Evolutionary conservation across 2,888 invertebrate genomes (phyloP).

Genomic region (Thecocarcelia acutangulata): DNA sequence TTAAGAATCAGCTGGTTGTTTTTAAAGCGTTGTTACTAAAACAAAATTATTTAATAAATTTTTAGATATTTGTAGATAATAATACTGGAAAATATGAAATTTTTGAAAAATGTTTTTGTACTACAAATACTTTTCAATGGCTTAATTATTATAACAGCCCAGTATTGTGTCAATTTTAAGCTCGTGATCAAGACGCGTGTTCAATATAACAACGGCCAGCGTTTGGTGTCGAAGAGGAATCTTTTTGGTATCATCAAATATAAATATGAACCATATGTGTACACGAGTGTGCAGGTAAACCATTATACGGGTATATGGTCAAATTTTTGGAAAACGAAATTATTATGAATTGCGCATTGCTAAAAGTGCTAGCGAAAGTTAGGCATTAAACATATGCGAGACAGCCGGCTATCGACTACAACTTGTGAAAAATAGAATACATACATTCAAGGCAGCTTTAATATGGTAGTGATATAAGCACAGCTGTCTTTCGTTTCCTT

Average conservation of each 20-base stretch:
- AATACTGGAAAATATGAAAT: slow-evolving; percentile 28
- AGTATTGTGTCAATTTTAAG: slow-evolving; percentile 48
- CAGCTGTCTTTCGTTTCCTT: too few relatives aligned
- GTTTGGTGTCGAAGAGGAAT: slow-evolving; percentile 30
- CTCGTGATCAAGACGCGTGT: slow-evolving; percentile 31
- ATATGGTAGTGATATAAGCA: too few relatives aligned
- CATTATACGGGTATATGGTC: too few relatives aligned
- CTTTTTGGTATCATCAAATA: slow-evolving; percentile 50
- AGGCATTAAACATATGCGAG: too few relatives aligned
- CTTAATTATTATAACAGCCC: not conserved
- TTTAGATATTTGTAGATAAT: not conserved
- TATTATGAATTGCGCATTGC: too few relatives aligned
- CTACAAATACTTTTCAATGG: slow-evolving; percentile 6
- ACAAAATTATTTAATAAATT: not conserved
- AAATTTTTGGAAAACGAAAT: too few relatives aligned
- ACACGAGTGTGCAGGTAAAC: slow-evolving; percentile 59
- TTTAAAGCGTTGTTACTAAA: not conserved
- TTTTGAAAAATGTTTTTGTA: not conserved
- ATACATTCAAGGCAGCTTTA: too few relatives aligned
- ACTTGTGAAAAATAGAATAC: too few relatives aligned
- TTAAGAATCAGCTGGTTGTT: slow-evolving; percentile 29
- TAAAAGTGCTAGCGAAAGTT: too few relatives aligned
- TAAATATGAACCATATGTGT: slow-evolving; percentile 60
- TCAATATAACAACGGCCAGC: slow-evolving; percentile 51
- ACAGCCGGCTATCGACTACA: too few relatives aligned